Conservation (phyloP, 2,113 vertebrate species). For the Elanus axillaris region DNA sequence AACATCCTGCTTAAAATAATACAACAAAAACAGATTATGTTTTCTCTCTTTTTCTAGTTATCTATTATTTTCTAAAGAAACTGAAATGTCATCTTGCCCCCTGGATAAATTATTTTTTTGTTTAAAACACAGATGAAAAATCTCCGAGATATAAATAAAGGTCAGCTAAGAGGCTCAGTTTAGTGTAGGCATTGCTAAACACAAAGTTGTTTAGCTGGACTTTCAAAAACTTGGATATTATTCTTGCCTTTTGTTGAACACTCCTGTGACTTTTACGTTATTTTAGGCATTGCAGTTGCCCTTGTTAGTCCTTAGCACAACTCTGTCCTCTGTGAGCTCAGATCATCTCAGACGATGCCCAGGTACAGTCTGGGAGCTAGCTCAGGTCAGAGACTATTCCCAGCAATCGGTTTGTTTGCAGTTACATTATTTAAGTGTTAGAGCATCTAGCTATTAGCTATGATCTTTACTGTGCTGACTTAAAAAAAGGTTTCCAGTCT, state of each 20-base stretch:
- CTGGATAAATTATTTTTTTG: slow-evolving; percentile 51
- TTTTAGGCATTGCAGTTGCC: neutral
- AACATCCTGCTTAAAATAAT: neutral
- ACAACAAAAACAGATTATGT: slow-evolving; percentile 8
- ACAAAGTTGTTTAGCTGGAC: neutral
- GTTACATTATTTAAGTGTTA: neutral
- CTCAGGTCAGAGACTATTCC: neutral
- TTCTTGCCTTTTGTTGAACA: neutral
- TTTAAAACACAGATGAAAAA: slow-evolving; percentile 10
- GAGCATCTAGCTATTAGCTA: neutral
- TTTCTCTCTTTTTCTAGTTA: slow-evolving; percentile 47
- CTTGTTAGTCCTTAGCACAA: neutral
- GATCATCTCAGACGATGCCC: neutral
- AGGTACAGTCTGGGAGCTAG: neutral
- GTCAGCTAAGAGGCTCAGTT: neutral
- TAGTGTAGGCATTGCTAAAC: neutral
- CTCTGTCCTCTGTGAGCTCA: neutral
- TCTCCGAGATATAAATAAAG: slow-evolving; percentile 40
- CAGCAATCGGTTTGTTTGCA: neutral
- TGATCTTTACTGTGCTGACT: neutral
- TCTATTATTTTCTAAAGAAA: slow-evolving; percentile 51
- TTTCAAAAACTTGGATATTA: neutral
- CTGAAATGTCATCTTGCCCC: slow-evolving; percentile 58
- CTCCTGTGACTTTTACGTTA: neutral
- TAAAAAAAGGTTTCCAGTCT: neutral